Base-by-base conservation (phyloP, 2,113 vertebrate species). In the Lasiurus cinereus region DNA sequence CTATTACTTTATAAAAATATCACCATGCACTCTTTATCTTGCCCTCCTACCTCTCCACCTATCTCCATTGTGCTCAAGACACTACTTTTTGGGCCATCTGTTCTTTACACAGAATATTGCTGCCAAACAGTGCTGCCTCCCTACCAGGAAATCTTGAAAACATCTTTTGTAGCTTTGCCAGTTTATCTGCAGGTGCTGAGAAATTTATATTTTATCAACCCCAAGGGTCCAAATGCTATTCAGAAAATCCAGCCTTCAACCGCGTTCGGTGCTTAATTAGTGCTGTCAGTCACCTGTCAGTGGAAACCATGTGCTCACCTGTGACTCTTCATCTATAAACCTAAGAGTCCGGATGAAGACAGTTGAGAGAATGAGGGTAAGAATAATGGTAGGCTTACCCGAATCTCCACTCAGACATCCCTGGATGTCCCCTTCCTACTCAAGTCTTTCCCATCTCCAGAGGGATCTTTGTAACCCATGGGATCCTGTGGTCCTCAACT, bases 71-170 rank as follows among this genome's bases (percentile, higher is more conserved):
- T 93, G 83, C 48, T 94, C 39, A 83, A 46, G 88, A 89, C 31
- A 22, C 67, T 85, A 69, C 93, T 97, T 92, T 92, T 84, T 88
- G 95, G 83, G 79, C 79, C 56, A 80, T 83, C 66, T 95, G 36
- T 91, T 95, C 66, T 95, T 95, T 64, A 89, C 78, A 82, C 70
- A 88, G 76, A 94, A 79, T 14, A 66, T 59, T 36, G 66, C 83
- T 94, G 72, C 36, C 6, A 16, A 69, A 31, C 52, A 77, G 50
- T 9, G 16, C 66, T 54, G 87, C 87, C 70, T 83, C 90, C 97
- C 94, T 56, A 91, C 94, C 77, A 97, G 84, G 79, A 77, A 90
- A 59, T 94, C 89, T 93, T 56, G 52, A 96, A 96, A 96, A 97
- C 93, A 90, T 92, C 96, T 96, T 97, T 95, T 93, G 87, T 93